Conservation (phyloP, 2,797 vertebrate species). For the Hipposideros larvatus region DNA sequence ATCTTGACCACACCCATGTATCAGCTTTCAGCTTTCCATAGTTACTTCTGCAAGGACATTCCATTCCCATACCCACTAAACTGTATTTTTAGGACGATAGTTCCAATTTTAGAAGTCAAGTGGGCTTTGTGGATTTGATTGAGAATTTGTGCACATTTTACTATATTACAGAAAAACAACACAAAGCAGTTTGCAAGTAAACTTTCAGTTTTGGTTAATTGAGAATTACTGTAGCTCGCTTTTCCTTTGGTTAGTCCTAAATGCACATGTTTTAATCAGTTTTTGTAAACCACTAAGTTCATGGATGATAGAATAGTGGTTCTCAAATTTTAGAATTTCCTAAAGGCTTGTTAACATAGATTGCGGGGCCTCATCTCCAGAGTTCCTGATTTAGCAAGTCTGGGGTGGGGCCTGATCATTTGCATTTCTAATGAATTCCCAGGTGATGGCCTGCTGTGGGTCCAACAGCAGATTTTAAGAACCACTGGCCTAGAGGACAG, state of each 20-base stretch:
- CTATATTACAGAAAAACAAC: not conserved
- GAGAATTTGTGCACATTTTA: constrained; percentile 20
- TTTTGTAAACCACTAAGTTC: not conserved
- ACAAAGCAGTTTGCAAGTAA: not conserved
- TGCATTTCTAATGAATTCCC: not conserved
- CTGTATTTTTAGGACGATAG: not conserved
- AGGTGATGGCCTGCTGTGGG: not conserved
- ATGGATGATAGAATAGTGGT: not conserved
- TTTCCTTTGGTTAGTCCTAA: constrained; percentile 32
- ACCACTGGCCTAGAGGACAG: not conserved
- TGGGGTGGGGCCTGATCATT: not conserved
- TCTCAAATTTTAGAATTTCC: not conserved
- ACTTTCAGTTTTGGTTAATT: constrained; percentile 26
- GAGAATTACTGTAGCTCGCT: not conserved
- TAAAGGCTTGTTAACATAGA: not conserved
- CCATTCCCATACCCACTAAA: not conserved
- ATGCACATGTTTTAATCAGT: not conserved
- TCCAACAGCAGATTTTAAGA: not conserved
- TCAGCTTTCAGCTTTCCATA: not conserved
- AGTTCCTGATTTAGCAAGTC: not conserved
- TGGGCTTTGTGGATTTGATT: constrained; percentile 3
- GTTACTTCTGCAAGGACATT: not conserved
- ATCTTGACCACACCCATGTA: not conserved
- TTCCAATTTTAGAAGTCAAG: constrained; percentile 8
- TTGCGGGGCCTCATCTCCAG: not conserved